Evolutionary conservation across 2,113 vertebrate species (phyloP), one percentile per base, ranked within the genome.

Genomic region (Andinoacara biseriatus): DNA sequence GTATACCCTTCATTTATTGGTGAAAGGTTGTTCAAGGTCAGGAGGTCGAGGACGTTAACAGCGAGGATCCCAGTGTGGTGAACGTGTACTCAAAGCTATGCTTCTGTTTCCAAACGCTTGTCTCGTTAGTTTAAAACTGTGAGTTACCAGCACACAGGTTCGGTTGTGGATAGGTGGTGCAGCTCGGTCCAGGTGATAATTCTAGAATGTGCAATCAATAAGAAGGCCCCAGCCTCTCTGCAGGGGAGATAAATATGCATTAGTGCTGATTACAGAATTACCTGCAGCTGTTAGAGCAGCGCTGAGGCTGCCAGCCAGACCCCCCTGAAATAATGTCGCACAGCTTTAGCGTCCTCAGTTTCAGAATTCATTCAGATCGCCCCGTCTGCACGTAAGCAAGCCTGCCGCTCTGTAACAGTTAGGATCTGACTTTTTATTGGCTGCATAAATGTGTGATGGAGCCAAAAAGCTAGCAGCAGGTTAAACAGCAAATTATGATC

Each of bases 231-330:
- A 67, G 81, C 81, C 38, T 80, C 60, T 5, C 76, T 58, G 67
- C 81, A 81, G 87, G 40, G 81, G 81, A 84, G 46, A 87, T 87
- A 90, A 89, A 91, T 89, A 78, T 75, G 86, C 86, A 88, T 88
- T 85, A 87, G 78, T 22, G 5, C 80, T 87, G 89, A 91, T 87
- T 82, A 81, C 49, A 65, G 56, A 90, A 90, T 88, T 78, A 90
- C 61, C 80, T 84, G 77, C 81, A 88, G 89, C 86, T 88, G 87
- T 33, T 80, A 80, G 83, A 67, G 83, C 81, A 76, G 78, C 56
- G 1, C 72, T 24, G 62, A 13, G 81, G 78, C 77, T 80, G 54
- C 59, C 65, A 75, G 60, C 15, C 38, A 3, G 5, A 5, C 33
- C 33, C 33, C 35, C 5, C n/a, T 6, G 5, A 33, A 33, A 14